These are phyloP conservation scores for Paramuricea clavata DNA, from an alignment of 92 coral and sea anemone species.

Conservation along the genomic window DNA sequence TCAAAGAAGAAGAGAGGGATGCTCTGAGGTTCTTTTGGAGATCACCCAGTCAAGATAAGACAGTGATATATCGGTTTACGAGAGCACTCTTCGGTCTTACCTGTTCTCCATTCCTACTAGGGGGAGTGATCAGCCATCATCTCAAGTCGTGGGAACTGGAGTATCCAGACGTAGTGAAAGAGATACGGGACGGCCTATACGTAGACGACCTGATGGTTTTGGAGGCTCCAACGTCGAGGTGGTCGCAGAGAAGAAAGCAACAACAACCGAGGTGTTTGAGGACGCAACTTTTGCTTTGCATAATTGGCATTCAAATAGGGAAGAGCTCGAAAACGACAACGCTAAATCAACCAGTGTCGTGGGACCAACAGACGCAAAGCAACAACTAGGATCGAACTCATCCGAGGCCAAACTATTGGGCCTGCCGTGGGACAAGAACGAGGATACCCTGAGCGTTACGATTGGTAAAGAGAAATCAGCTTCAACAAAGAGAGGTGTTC, in stretches of 20 bases:
- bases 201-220: conserved; percentile 1
- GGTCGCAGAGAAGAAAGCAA: neutral
- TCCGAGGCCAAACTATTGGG: conserved; percentile 49
- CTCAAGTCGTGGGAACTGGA: neutral
- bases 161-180: conserved; percentile 28
- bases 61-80: conserved; percentile 17
- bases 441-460: conserved; percentile 36
- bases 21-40: conserved; percentile 29
- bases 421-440: conserved; percentile 49
- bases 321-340: neutral
- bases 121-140: conserved; percentile 6
- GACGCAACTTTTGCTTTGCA: conserved; percentile 55
- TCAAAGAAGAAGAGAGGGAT: conserved; percentile 26
- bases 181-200: conserved; percentile 3
- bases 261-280: neutral
- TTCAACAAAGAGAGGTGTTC: conserved; percentile 36
- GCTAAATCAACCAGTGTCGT: too few species aligned
- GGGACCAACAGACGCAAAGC: conserved; percentile 31
- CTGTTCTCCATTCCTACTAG: conserved; percentile 38
- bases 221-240: neutral
- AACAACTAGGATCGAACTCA: conserved; percentile 30
- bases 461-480: conserved; percentile 22
- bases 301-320: neutral
- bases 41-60: too few species aligned
- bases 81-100: conserved; percentile 19